Evolutionary conservation across 2,888 invertebrate genomes (phyloP).

Genomic region (Drosophila kanekoi): DNA sequence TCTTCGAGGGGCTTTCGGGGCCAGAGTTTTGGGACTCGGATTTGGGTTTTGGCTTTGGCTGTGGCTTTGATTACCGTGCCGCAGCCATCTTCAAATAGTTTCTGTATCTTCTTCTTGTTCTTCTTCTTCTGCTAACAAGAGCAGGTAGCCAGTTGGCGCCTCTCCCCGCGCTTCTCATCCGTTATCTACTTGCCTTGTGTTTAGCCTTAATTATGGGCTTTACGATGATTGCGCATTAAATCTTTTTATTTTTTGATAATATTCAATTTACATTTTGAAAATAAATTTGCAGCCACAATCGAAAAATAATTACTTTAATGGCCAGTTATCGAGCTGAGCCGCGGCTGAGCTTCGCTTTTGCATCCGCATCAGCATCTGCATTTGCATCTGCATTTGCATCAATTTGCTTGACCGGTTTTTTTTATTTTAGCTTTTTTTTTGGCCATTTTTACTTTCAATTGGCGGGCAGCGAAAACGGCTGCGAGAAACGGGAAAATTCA

Average conservation of each 20-base stretch:
- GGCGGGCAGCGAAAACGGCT: conserved; percentile 42
- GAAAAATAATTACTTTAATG: conserved; percentile 13
- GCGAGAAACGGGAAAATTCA: conserved; percentile 17
- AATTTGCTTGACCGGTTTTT: conserved; percentile 52
- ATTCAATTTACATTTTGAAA: conserved; percentile 36
- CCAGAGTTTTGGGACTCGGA: conserved; percentile 13
- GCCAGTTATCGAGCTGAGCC: background rate
- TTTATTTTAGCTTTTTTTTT: conserved; percentile 20
- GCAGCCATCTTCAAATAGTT: conserved; percentile 24
- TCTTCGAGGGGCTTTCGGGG: conserved; percentile 3
- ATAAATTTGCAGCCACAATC: background rate
- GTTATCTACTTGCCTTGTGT: background rate
- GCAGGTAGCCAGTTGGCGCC: conserved; percentile 18
- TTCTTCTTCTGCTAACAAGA: conserved; percentile 15
- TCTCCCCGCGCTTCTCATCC: background rate
- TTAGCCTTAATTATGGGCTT: conserved; percentile 28
- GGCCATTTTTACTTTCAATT: conserved; percentile 68
- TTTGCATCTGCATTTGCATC: conserved; percentile 19
- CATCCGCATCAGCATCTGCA: conserved; percentile 2
- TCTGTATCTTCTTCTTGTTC: background rate
- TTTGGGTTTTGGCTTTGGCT: conserved; percentile 6
- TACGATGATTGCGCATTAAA: conserved; percentile 26
- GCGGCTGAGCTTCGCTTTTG: conserved; percentile 4
- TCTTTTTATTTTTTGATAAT: background rate
- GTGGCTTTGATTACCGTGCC: conserved; percentile 34